Percentiles rank a stretch among this genome's conserved stretches.
These are phyloP conservation scores for Mycetomoellerius zeteki DNA, from an alignment of 1,140 invertebrate genomes.

Conservation along the genomic window DNA sequence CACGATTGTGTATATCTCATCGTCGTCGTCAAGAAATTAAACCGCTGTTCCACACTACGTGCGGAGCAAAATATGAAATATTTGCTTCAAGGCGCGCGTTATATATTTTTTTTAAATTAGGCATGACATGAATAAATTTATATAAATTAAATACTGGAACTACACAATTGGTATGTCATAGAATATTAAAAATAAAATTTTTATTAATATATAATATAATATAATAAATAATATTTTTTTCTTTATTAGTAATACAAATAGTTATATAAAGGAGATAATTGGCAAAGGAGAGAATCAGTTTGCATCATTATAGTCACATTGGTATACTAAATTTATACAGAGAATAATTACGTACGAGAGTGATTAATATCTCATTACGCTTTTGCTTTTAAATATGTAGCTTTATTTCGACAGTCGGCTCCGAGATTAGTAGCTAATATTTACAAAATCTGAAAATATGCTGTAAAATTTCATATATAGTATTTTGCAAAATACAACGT, in stretches of 20 bases:
- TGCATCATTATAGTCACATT: background rate
- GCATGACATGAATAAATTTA: background rate
- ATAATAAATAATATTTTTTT: background rate
- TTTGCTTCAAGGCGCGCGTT: background rate
- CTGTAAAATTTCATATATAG: background rate
- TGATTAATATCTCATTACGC: slow-evolving; percentile 13
- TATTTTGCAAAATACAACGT: slow-evolving; percentile 26
- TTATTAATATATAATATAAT: no score
- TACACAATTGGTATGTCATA: background rate
- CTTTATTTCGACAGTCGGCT: background rate
- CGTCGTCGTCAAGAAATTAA: slow-evolving; percentile 30
- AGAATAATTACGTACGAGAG: background rate
- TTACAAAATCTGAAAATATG: background rate
- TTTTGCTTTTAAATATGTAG: slow-evolving; percentile 12
- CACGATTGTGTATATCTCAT: slow-evolving; percentile 59
- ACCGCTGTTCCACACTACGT: background rate
- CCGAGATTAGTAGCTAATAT: slow-evolving; percentile 22
- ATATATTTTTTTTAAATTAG: background rate
- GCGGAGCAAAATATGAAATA: background rate
- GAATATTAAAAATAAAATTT: background rate
- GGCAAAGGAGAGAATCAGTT: background rate
- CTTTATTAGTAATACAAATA: background rate
- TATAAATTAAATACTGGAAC: background rate
- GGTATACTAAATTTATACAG: background rate
- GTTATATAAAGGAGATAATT: background rate